Conservation (phyloP, 1,140 invertebrate species). For the Pogonomyrmex barbatus region DNA sequence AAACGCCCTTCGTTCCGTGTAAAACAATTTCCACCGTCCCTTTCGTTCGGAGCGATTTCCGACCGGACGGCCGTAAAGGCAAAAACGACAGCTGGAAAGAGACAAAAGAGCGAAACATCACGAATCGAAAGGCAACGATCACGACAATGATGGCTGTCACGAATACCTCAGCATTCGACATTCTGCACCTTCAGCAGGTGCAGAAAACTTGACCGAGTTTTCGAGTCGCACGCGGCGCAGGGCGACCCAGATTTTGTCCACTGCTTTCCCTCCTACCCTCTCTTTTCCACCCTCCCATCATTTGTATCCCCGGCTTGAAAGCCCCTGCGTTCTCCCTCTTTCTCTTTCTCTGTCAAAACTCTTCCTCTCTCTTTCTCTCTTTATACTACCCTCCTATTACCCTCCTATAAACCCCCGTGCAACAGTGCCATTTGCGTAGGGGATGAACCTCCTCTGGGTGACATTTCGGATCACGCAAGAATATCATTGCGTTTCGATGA, state of each 20-base stretch:
- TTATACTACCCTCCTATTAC: slow-evolving; percentile 60
- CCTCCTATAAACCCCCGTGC: slow-evolving; percentile 61
- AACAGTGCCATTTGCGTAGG: slow-evolving; percentile 1
- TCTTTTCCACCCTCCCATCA: slow-evolving; percentile 21
- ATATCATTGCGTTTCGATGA: slow-evolving; percentile 34
- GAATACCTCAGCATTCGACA: slow-evolving; percentile 65
- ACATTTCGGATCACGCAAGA: slow-evolving; percentile 43
- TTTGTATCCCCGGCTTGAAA: slow-evolving; percentile 44
- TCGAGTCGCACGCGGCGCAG: slow-evolving; percentile 78
- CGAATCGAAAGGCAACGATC: slow-evolving; percentile 48
- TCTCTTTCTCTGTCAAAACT: slow-evolving; percentile 22
- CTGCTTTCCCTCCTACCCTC: slow-evolving; percentile 21
- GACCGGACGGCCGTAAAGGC: neutral
- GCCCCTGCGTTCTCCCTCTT: slow-evolving; percentile 43
- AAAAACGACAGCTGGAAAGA: neutral
- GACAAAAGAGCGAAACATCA: slow-evolving; percentile 4
- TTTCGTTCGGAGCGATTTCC: slow-evolving; percentile 26
- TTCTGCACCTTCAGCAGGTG: slow-evolving; percentile 84
- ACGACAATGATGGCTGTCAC: slow-evolving; percentile 40
- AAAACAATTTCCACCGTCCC: slow-evolving; percentile 41
- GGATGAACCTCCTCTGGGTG: slow-evolving; percentile 40
- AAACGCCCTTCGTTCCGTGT: neutral
- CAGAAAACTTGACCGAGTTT: slow-evolving; percentile 85
- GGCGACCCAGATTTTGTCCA: slow-evolving; percentile 76
- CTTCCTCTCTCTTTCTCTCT: slow-evolving; percentile 7